phyloP scores from a whole-genome alignment of 1,140 invertebrate species.

The Lucilia sericata region DNA sequence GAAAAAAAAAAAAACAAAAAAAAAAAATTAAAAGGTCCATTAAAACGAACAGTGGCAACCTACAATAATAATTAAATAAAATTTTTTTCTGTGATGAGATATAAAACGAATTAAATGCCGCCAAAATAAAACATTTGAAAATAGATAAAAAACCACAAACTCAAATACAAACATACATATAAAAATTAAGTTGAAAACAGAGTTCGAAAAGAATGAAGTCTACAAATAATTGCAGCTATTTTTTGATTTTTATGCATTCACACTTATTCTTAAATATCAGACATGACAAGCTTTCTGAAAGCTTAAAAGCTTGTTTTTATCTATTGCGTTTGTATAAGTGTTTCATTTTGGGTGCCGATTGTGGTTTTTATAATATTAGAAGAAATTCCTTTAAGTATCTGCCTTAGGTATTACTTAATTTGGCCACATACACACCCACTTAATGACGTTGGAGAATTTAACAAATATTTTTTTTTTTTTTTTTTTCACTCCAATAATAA shows the following conservation, averaged over 20 bases:
- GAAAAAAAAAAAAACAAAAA: neutral
- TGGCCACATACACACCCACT: neutral
- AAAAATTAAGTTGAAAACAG: neutral
- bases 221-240: no score
- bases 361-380: no score
- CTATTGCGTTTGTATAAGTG: no score
- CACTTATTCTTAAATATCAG: no score
- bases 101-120: slow-evolving; percentile 22
- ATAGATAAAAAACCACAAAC: slow-evolving; percentile 3
- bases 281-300: no score
- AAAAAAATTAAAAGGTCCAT: neutral
- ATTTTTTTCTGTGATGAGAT: neutral
- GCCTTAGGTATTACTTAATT: no score
- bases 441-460: neutral
- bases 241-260: no score
- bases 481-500: neutral
- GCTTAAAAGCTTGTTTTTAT: no score
- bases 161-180: neutral
- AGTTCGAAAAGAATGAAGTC: neutral
- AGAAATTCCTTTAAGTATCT: no score
- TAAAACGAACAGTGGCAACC: neutral
- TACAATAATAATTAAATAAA: neutral
- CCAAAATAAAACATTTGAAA: slow-evolving; percentile 30
- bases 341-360: no score
- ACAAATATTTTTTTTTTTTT: neutral